Evolutionary conservation across 2,113 vertebrate species (phyloP).

Genomic region (Danio rerio): DNA sequence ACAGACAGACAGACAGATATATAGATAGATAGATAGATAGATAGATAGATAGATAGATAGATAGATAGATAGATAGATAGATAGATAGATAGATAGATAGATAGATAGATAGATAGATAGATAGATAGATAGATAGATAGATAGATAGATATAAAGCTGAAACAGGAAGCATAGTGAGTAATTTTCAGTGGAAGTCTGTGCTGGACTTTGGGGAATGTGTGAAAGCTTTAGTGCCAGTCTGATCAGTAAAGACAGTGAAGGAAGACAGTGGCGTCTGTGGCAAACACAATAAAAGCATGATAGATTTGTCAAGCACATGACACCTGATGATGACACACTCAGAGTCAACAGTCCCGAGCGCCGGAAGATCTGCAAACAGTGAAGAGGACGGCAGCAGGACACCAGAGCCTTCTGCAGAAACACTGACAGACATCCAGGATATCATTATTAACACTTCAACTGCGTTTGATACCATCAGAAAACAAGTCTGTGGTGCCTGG

Average conservation of each 20-base stretch:
- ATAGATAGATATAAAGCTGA: not conserved
- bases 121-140: too few species aligned
- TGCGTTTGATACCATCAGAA: too few species aligned
- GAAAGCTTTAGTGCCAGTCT: not conserved
- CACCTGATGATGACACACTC: not conserved
- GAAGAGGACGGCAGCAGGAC: not conserved
- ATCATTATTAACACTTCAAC: too few species aligned
- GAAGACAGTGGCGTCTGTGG: not conserved
- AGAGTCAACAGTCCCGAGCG: not conserved
- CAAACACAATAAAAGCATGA: not conserved
- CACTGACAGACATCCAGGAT: not conserved
- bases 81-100: too few species aligned
- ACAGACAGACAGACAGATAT: too few species aligned
- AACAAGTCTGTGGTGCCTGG: too few species aligned
- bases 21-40: not conserved
- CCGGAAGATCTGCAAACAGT: conserved; percentile 7
- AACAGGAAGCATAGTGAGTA: not conserved
- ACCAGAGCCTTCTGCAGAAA: not conserved
- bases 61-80: conserved; percentile 27
- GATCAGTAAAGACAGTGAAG: not conserved
- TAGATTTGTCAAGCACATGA: conserved; percentile 4
- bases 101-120: too few species aligned
- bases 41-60: not conserved
- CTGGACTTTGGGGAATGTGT: not conserved
- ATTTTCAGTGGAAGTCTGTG: not conserved